phyloP scores from a whole-genome alignment of 2,888 invertebrate species.

The Agrotis puta region DNA sequence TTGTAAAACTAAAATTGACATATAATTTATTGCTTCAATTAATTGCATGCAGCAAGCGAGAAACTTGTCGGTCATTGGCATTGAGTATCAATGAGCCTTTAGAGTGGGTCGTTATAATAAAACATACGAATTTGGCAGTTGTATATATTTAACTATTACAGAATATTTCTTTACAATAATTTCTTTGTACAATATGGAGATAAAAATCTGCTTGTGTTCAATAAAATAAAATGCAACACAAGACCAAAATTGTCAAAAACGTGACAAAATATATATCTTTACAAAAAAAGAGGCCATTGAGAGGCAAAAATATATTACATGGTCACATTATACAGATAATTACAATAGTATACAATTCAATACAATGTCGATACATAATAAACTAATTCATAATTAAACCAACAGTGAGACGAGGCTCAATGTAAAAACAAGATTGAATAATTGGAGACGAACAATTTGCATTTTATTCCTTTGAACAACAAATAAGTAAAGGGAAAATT shows the following conservation, averaged over 20 bases:
- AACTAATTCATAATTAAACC: constrained; percentile 49
- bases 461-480: constrained; percentile 68
- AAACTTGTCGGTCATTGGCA: no score
- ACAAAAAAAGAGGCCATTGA: constrained; percentile 71
- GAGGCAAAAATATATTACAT: constrained; percentile 65
- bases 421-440: constrained; percentile 17
- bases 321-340: constrained; percentile 70
- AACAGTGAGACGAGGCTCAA: constrained; percentile 27
- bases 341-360: constrained; percentile 66
- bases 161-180: constrained; percentile 87
- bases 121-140: constrained; percentile 81
- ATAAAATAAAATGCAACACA: constrained; percentile 89
- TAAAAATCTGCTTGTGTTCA: constrained; percentile 84
- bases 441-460: constrained; percentile 57
- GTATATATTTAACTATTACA: constrained; percentile 88
- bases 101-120: constrained; percentile 23
- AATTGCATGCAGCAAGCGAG: no score
- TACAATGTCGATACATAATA: constrained; percentile 55
- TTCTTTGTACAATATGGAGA: constrained; percentile 86
- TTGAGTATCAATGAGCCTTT: no score
- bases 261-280: constrained; percentile 76
- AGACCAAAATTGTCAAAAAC: constrained; percentile 78
- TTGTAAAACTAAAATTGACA: no score
- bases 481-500: constrained; percentile 48
- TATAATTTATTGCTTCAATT: no score